phyloP scores from a whole-genome alignment of 92 coral and sea anemone species.

The Virgularia gustaviana region DNA sequence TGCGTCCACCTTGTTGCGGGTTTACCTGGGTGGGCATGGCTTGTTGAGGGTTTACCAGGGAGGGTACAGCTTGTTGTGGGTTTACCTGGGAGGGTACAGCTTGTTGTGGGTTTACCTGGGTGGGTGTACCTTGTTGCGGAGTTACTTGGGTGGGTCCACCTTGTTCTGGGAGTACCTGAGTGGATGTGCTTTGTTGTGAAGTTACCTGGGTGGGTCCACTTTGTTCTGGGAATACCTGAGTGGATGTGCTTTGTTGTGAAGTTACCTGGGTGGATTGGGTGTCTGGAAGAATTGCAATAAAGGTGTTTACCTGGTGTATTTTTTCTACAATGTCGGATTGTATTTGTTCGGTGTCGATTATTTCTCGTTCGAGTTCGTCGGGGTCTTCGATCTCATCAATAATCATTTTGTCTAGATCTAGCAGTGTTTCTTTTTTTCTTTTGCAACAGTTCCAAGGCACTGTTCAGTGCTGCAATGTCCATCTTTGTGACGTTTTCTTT shows the following conservation, averaged over 20 bases:
- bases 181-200: conserved; percentile 8
- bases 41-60: conserved; percentile 7
- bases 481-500: conserved; percentile 25
- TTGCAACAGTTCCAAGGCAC: conserved; percentile 26
- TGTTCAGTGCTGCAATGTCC: conserved; percentile 32
- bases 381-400: conserved; percentile 37
- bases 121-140: conserved; percentile 10
- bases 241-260: conserved; percentile 5
- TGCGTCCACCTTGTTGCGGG: too few relatives aligned
- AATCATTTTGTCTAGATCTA: conserved; percentile 30
- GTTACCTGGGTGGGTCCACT: conserved; percentile 10
- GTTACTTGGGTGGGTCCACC: background rate
- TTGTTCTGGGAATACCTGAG: background rate
- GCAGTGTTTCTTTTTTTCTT: conserved; percentile 28
- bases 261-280: background rate
- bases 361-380: conserved; percentile 29
- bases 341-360: conserved; percentile 33
- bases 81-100: conserved; percentile 15
- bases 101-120: conserved; percentile 2
- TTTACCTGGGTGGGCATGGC: too few relatives aligned
- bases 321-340: conserved; percentile 31
- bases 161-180: too few relatives aligned
- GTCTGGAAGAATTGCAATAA: too few relatives aligned
- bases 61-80: conserved; percentile 5
- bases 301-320: conserved; percentile 32